Percentiles rank a stretch among this genome's conserved stretches.
Conservation (phyloP, 1,140 invertebrate genomes). For the Ceratosolen solmsi region DNA sequence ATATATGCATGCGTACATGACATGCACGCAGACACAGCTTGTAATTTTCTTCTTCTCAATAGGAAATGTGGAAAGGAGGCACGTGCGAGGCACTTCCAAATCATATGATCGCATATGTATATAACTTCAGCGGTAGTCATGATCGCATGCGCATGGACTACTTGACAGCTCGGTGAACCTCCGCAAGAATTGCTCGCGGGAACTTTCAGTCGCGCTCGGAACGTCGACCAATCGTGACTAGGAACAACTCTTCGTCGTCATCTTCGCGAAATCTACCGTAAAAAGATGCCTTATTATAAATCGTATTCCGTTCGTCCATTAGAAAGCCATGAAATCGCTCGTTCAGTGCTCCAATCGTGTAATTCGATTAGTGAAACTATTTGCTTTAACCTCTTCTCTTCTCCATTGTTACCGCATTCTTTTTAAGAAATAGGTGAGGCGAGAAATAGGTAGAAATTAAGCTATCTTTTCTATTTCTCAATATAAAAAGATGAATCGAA, state of each 20-base stretch:
- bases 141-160: slow-evolving; percentile 24
- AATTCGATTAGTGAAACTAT: neutral
- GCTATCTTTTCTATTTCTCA: too few relatives aligned
- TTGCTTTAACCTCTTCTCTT: neutral
- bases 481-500: too few relatives aligned
- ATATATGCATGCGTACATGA: neutral
- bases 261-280: neutral
- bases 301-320: too few relatives aligned
- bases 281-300: neutral
- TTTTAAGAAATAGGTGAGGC: too few relatives aligned
- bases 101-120: neutral
- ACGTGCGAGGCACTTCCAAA: neutral
- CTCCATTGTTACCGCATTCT: too few relatives aligned
- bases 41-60: neutral
- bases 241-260: too few relatives aligned
- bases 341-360: neutral
- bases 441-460: too few relatives aligned
- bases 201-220: slow-evolving; percentile 57
- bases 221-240: slow-evolving; percentile 43
- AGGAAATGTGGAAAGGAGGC: neutral
- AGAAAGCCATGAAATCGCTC: neutral
- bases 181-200: slow-evolving; percentile 51
- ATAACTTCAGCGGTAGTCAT: neutral
- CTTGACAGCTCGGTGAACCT: slow-evolving; percentile 3
- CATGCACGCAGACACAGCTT: neutral